Evolutionary conservation across 2,888 invertebrate genomes (phyloP).

Genomic region (Mythimna pallens): DNA sequence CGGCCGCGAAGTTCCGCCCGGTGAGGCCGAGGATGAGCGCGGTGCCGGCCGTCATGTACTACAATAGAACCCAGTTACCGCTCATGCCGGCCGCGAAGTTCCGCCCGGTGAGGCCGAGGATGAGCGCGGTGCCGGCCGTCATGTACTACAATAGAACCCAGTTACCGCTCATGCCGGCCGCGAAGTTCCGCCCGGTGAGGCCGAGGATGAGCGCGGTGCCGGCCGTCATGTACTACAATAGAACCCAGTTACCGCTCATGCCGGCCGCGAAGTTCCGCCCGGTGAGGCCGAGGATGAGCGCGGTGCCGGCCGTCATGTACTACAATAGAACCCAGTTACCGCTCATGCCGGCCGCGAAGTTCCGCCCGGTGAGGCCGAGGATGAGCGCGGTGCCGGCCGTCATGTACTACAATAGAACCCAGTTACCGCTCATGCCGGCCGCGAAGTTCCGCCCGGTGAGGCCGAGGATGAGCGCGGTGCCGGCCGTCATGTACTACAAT

Average conservation of each 20-base stretch:
- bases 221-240: conserved; percentile 99
- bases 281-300: conserved; percentile 97
- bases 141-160: too few relatives aligned
- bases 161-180: conserved; percentile 99
- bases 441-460: conserved; percentile 99
- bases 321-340: too few relatives aligned
- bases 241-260: too few relatives aligned
- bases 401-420: too few relatives aligned
- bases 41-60: conserved; percentile 99
- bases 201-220: conserved; percentile 97
- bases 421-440: conserved; percentile 99
- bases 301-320: conserved; percentile 99
- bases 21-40: conserved; percentile 98
- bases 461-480: conserved; percentile 97
- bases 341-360: conserved; percentile 99
- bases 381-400: conserved; percentile 98
- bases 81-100: conserved; percentile 99
- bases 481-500: conserved; percentile 99
- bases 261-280: conserved; percentile 99
- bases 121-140: conserved; percentile 98
- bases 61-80: too few relatives aligned
- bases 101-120: conserved; percentile 98
- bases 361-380: conserved; percentile 98
- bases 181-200: conserved; percentile 99
- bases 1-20: conserved; percentile 99